phyloP scores from a whole-genome alignment of 1,140 invertebrate genomes.

The Drosophila leontia region DNA sequence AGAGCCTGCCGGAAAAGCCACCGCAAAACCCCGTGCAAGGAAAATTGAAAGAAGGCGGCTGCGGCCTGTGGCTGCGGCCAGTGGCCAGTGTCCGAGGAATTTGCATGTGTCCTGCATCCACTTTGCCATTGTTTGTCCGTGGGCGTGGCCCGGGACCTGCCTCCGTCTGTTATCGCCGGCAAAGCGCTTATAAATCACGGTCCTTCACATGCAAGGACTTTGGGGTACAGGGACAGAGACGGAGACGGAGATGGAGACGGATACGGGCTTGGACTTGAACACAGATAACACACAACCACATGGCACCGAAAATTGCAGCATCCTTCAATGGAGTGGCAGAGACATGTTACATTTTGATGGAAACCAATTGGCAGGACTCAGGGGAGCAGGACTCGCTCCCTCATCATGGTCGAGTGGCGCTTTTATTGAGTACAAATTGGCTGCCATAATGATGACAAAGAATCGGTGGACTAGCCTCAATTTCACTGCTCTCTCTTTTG shows the following conservation, averaged over 20 bases:
- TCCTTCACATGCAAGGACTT: constrained; percentile 64
- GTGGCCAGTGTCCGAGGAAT: constrained; percentile 50
- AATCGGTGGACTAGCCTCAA: constrained; percentile 3
- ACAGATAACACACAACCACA: constrained; percentile 54
- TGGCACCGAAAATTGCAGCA: constrained; percentile 53
- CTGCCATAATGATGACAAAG: constrained; percentile 59
- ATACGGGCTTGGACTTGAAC: constrained; percentile 20
- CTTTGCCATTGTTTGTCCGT: constrained; percentile 46
- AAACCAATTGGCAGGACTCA: constrained; percentile 44
- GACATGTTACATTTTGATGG: constrained; percentile 39
- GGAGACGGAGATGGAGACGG: constrained; percentile 3
- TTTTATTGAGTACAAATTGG: constrained; percentile 62
- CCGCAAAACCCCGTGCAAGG: constrained; percentile 65
- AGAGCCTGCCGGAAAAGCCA: constrained; percentile 40
- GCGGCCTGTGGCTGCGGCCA: constrained; percentile 23
- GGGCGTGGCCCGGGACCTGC: constrained; percentile 30
- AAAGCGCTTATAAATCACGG: constrained; percentile 79
- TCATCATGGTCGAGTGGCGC: constrained; percentile 44
- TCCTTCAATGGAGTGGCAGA: constrained; percentile 28
- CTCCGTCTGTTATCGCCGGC: constrained; percentile 70
- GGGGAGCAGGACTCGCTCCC: constrained; percentile 17
- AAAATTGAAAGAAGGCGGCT: constrained; percentile 69
- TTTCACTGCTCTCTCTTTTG: constrained; percentile 3
- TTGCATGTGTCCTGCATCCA: constrained; percentile 64
- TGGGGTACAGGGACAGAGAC: not conserved